phyloP scores from a whole-genome alignment of 2,888 invertebrate genomes.

The Agonopterix subpropinquella region DNA sequence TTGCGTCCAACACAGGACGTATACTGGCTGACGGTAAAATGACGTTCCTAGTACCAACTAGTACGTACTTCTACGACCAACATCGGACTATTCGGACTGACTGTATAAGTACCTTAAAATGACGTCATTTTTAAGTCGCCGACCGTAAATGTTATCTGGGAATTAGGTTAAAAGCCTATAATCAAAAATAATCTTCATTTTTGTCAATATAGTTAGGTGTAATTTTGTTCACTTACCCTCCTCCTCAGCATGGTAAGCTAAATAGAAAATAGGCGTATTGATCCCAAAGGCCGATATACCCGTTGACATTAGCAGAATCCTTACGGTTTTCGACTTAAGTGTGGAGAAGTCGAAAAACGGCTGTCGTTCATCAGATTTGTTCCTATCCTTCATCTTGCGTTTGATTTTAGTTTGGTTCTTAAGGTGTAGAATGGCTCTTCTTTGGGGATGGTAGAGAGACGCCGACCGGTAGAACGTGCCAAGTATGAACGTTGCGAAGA shows the following conservation, averaged over 20 bases:
- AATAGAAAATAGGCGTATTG: constrained; percentile 89
- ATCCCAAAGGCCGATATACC: constrained; percentile 89
- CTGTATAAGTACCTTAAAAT: too few species aligned
- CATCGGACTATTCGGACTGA: too few species aligned
- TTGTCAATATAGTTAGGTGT: neutral
- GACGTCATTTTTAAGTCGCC: too few species aligned
- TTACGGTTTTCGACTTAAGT: constrained; percentile 88
- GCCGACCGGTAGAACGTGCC: constrained; percentile 93
- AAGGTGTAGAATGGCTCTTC: constrained; percentile 90
- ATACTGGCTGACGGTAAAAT: too few species aligned
- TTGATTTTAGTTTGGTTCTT: constrained; percentile 87
- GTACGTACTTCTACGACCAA: too few species aligned
- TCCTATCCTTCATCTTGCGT: constrained; percentile 87
- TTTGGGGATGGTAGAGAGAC: constrained; percentile 90
- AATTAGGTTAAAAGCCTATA: neutral
- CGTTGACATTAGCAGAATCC: constrained; percentile 87
- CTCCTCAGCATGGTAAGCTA: constrained; percentile 87
- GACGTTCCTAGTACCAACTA: too few species aligned
- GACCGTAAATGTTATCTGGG: too few species aligned
- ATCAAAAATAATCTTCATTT: neutral
- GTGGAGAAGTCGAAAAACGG: constrained; percentile 93
- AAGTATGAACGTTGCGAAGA: constrained; percentile 88
- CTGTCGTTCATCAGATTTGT: constrained; percentile 84
- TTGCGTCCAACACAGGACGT: too few species aligned
- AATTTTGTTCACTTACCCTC: constrained; percentile 68